Evolutionary conservation across 2,888 invertebrate genomes (phyloP), one percentile per base, ranked within the genome.

Genomic region (Myopa testacea): DNA sequence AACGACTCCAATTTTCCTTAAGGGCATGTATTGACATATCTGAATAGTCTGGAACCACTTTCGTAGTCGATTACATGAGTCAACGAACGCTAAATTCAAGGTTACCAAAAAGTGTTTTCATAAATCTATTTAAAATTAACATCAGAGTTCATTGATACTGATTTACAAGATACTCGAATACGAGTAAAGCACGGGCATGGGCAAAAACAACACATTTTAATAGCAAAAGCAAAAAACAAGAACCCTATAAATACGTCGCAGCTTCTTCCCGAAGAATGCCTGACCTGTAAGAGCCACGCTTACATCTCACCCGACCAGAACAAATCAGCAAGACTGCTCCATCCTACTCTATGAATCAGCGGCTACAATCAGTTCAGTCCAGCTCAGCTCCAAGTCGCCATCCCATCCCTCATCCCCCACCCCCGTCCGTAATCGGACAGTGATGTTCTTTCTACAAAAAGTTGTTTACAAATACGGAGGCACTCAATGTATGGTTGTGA

Each of bases 121-220:
- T 26, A 62, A 73, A 62, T 62, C 62, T 26, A 73, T 73, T 45
- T 73, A 16, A 70, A 38, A 65, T 38, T 65, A 38, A 65, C 26
- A 63, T 77, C 40, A 65, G 72, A 78, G 78, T 78, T 78, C 78
- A 75, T 78, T 78, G 75, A 71, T 78, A 67, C 65, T 65, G 38
- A 37, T 65, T 65, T 65, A 65, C 34, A 38, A 65, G 65, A 65
- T 65, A 52, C 19, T 45, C 69, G 69, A 38, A n/a, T 16, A 16
- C 52, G 40, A 37, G 68, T 68, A 12, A 26, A 62, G 65, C 19
- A 45, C 69, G 19, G 19, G 12, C 3, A 40, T 16, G 37, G 8
- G 34, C 0, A 37, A 16, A 2, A 26, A 5, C 45, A 5, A 19
- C 69, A 12, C 16, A n/a, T 5, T 6, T 14, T 2, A 16, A n/a